These are phyloP conservation scores for Pyrgilauda ruficollis DNA, from an alignment of 2,113 vertebrate species.

Conservation along the genomic window DNA sequence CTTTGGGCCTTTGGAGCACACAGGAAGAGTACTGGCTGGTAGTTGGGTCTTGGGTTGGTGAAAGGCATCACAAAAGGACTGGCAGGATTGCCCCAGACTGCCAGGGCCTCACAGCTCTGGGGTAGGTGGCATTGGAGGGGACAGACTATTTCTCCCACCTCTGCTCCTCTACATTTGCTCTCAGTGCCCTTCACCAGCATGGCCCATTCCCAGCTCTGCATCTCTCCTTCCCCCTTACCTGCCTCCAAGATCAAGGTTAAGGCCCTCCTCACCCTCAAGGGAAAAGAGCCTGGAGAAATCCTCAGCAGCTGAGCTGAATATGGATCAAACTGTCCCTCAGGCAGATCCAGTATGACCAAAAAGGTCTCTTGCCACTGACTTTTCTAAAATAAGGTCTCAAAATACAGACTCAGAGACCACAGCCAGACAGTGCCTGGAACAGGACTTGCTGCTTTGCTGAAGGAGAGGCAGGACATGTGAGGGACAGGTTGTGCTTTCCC, in stretches of 20 bases:
- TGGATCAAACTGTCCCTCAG: neutral
- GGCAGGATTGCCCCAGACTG: accelerated
- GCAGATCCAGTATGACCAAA: neutral
- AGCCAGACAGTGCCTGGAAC: neutral
- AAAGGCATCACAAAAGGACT: neutral
- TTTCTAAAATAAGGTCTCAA: constrained; percentile 5
- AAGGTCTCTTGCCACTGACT: neutral
- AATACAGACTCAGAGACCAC: neutral
- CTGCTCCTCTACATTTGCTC: neutral
- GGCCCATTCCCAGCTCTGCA: neutral
- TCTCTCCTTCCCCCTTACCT: neutral
- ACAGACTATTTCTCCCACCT: neutral
- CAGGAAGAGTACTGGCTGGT: neutral
- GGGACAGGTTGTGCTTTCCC: neutral
- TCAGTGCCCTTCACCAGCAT: neutral
- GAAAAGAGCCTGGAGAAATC: neutral
- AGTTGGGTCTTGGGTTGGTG: neutral
- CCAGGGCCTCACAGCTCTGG: neutral
- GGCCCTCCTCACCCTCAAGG: neutral
- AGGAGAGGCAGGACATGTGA: neutral
- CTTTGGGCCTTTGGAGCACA: neutral
- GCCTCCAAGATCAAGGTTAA: neutral
- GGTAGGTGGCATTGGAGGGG: neutral
- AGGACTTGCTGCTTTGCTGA: neutral
- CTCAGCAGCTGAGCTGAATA: neutral